phyloP scores from a whole-genome alignment of 2,113 vertebrate genomes.

The Eclectus roratus region DNA sequence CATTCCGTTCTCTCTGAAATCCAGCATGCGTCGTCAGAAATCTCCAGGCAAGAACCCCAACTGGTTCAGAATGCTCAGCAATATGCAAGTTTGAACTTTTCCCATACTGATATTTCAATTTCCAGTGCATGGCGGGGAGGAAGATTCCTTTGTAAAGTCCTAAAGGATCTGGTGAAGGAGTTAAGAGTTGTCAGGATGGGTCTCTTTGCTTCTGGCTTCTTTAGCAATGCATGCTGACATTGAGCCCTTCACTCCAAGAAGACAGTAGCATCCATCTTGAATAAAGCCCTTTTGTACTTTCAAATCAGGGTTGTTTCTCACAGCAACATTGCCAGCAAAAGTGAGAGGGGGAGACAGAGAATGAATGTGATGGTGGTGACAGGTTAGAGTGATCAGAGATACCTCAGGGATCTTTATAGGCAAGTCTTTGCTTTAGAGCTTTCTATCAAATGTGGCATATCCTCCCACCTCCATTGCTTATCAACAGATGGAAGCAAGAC shows the following conservation, averaged over 20 bases:
- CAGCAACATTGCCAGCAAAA: constrained; percentile 20
- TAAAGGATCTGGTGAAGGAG: background rate
- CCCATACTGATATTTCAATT: background rate
- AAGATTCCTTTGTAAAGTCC: background rate
- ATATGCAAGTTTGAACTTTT: background rate
- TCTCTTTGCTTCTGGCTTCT: constrained; percentile 5
- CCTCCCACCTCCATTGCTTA: constrained; percentile 45
- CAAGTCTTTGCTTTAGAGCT: constrained; percentile 56
- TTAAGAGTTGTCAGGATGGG: background rate
- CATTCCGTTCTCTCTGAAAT: background rate
- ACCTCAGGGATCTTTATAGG: constrained; percentile 67
- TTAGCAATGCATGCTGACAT: background rate
- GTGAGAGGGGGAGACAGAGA: background rate
- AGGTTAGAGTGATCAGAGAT: constrained; percentile 44
- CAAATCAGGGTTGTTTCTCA: constrained; percentile 4
- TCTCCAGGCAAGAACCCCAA: background rate
- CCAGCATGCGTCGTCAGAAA: background rate
- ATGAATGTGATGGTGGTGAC: background rate
- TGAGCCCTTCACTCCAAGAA: background rate
- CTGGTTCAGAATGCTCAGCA: constrained; percentile 24
- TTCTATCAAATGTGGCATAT: constrained; percentile 57
- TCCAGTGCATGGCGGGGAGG: background rate
- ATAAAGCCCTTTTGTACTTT: background rate
- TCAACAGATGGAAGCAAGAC: constrained; percentile 61
- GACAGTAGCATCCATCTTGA: constrained; percentile 14